phyloP scores from a whole-genome alignment of 2,888 invertebrate species.

The Altica lythri region DNA sequence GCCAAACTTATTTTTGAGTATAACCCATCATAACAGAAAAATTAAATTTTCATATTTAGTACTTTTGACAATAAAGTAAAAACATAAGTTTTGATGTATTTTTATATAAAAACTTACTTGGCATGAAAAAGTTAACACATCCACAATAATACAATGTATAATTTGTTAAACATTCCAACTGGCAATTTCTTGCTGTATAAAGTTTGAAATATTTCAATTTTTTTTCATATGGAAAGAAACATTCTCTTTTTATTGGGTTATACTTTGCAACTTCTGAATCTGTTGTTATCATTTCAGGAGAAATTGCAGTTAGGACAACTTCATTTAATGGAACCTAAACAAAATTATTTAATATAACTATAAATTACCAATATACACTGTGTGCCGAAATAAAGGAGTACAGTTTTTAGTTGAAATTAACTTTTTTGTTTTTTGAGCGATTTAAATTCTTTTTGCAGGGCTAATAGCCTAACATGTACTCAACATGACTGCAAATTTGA shows the following conservation, averaged over 20 bases:
- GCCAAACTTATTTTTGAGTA: neutral
- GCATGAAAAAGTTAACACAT: slow-evolving; percentile 66
- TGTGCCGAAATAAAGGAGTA: neutral
- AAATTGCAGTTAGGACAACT: slow-evolving; percentile 68
- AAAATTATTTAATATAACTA: slow-evolving; percentile 55
- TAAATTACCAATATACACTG: neutral
- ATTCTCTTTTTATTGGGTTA: slow-evolving; percentile 65
- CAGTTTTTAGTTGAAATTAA: no score
- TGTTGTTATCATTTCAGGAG: slow-evolving; percentile 73
- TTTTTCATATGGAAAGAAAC: slow-evolving; percentile 69
- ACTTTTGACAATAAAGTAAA: neutral
- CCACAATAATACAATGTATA: slow-evolving; percentile 60
- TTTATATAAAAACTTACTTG: slow-evolving; percentile 50
- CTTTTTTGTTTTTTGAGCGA: no score
- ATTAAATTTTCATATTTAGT: neutral
- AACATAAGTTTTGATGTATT: neutral
- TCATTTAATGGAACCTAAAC: slow-evolving; percentile 42
- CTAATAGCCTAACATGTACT: no score
- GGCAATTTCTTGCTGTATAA: slow-evolving; percentile 72
- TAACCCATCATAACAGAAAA: no score
- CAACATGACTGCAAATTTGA: no score
- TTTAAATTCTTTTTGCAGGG: no score
- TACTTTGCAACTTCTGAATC: slow-evolving; percentile 67
- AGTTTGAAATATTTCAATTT: slow-evolving; percentile 66
- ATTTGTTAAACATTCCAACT: slow-evolving; percentile 71